Conservation (phyloP, 2,888 invertebrate genomes). For the Elegia similella region DNA sequence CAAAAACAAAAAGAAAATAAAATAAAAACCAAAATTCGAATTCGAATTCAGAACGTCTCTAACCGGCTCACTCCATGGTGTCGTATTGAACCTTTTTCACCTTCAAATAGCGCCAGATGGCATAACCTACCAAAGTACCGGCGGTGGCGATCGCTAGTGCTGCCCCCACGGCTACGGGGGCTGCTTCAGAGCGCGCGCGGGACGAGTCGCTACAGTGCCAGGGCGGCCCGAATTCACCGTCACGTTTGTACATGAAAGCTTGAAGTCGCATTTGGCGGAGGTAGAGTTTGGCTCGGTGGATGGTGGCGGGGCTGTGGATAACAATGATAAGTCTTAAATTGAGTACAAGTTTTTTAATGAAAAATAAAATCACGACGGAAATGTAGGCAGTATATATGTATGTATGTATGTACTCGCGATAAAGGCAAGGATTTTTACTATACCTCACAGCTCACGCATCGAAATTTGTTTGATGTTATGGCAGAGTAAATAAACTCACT, state of each 20-base stretch:
- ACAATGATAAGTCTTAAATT: not conserved
- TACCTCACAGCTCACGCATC: too few relatives aligned
- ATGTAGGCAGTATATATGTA: too few relatives aligned
- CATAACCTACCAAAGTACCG: slow-evolving; percentile 91
- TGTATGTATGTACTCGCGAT: too few relatives aligned
- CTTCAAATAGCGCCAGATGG: slow-evolving; percentile 92
- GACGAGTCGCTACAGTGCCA: slow-evolving; percentile 83
- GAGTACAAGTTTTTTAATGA: too few relatives aligned
- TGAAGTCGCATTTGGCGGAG: slow-evolving; percentile 89
- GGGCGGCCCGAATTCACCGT: slow-evolving; percentile 85
- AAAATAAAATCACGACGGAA: too few relatives aligned
- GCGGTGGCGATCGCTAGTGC: slow-evolving; percentile 91
- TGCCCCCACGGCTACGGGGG: slow-evolving; percentile 87
- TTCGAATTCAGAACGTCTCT: slow-evolving; percentile 35
- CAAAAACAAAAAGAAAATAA: not conserved
- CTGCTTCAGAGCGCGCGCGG: slow-evolving; percentile 88
- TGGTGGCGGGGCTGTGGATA: slow-evolving; percentile 50
- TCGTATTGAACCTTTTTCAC: slow-evolving; percentile 95
- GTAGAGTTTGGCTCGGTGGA: slow-evolving; percentile 83
- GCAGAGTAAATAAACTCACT: too few relatives aligned
- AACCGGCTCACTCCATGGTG: slow-evolving; percentile 87
- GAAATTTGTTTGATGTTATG: too few relatives aligned
- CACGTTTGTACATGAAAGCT: slow-evolving; percentile 93
- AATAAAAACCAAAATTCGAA: too few relatives aligned
- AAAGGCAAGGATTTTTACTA: too few relatives aligned